Evolutionary conservation across 2,113 vertebrate genomes (phyloP), one percentile per base, ranked within the genome.

Genomic region (Chitala chitala): DNA sequence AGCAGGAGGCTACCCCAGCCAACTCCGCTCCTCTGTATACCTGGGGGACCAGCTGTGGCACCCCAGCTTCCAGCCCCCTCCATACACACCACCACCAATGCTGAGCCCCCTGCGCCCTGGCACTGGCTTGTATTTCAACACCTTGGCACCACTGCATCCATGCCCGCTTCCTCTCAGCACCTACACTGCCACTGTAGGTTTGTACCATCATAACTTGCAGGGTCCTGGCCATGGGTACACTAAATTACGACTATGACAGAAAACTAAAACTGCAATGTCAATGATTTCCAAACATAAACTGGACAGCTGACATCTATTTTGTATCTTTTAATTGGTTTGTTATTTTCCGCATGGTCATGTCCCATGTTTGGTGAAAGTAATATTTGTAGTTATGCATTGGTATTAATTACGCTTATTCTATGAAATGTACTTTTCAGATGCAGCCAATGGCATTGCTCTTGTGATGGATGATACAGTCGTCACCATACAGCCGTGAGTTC

Each of bases 51-150:
- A 80, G 6, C 77, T 88, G 4, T 80, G 86, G 44, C 82, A 86
- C 38, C 83, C 85, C 9, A 15, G 84, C n/a, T 82, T 89, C 59
- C 84, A 87, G 61, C 77, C 75, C 38, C 89, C 87, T 0, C 83
- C 86, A 0, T 92, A 91, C 75, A 92, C 89, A 0, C 92, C 91
- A 0, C 91, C 89, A 0, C 91, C 90, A 0, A 91, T 92, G 91
- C 86, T 93, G 55, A 92, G 88, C 80, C 89, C 88, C 2, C 75
- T 91, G 3, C 86, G 89, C 1, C 87, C 83, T 29, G 89, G 90
- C 24, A 89, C 89, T 0, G 89, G 91, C 1, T 85, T 92, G 0
- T 92, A 92, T 71, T 91, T 90, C 81, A 89, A 69, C 80, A 85
- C 82, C 0, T 81, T 89, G 59, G 81, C 82, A 0, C 79, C 85